Evolutionary conservation across 2,113 vertebrate species (phyloP).

Genomic region (Ploceus nigricollis): DNA sequence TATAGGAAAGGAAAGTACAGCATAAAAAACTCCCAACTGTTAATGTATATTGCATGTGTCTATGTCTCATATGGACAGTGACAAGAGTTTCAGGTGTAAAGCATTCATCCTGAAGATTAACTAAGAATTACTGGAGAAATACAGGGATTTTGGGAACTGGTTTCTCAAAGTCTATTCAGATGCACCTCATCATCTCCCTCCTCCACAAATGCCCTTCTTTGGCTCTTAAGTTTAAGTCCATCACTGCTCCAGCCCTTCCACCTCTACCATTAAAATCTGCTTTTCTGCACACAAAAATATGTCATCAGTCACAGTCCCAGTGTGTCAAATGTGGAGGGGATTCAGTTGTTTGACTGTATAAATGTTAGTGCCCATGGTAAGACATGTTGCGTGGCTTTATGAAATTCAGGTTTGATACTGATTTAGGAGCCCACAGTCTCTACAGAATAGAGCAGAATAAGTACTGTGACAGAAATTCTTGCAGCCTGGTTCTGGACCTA

Average conservation of each 20-base stretch:
- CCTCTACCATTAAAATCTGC: not conserved
- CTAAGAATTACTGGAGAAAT: not conserved
- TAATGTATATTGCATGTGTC: not conserved
- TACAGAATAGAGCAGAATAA: not conserved
- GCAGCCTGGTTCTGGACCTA: not conserved
- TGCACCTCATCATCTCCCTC: not conserved
- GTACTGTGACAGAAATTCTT: not conserved
- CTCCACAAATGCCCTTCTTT: not conserved
- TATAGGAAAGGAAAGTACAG: not conserved
- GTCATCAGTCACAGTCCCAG: not conserved
- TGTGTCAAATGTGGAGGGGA: not conserved
- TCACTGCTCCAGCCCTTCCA: not conserved
- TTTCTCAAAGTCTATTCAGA: not conserved
- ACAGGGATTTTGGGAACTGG: not conserved
- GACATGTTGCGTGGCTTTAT: rapidly evolving
- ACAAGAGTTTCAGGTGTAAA: not conserved
- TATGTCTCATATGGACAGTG: not conserved
- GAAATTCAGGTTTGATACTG: not conserved
- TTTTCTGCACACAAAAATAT: not conserved
- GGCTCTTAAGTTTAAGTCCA: not conserved
- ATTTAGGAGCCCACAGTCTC: not conserved
- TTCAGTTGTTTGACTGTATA: not conserved
- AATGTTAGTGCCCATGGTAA: not conserved
- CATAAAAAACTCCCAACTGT: not conserved
- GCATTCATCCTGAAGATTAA: not conserved